Evolutionary conservation across 92 coral and sea anemone species (phyloP), one percentile per base, ranked within the genome.

Genomic region (Zoanthus gigantus): DNA sequence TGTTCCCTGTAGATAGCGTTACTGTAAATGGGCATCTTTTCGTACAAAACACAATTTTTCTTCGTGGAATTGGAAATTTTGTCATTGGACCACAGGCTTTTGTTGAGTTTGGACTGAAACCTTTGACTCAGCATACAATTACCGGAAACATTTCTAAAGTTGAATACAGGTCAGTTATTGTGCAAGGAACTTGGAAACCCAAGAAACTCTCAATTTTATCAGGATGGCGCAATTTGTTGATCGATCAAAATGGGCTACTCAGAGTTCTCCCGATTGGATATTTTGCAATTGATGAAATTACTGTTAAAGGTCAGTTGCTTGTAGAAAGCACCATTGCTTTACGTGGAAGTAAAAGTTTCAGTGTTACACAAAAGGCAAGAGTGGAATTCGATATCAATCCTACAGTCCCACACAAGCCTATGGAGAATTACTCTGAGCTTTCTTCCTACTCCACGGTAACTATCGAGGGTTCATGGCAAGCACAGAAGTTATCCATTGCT

Each of bases 191-290:
- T 10, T 85, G 95, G 90, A 60, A 83, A 3, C 84, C 94, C 7
- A 87, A 81, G 52, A 94, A 79, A 54, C 94, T 94, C 3, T 88
- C 86, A 32, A 94, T 94, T 52, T 88, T 84, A 37, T 95, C 98
- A 28, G 95, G 98, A 34, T 95, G 98, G 96, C 14, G 44, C 50
- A 78, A 45, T 50, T 57, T 78, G 31, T 69, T 78, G 12, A 60
- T 78, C 16, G 83, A 78, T 54, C 57, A 46, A 17, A 46, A 66
- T 14, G 83, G 69, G 28, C 71, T 78, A 18, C 53, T 78, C 46
- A 42, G 71, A 32, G 12, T 57, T 78, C 83, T 57, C 63, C 83
- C 83, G 11, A 88, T 93, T 60, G 98, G 95, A 67, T 69, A 88
- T 60, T 94, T 95, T 3, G 78, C 88, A 11, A 82, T 94, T 67